Base-by-base conservation (phyloP, 2,888 invertebrate genomes). In the Hirtodrosophila confusa region DNA sequence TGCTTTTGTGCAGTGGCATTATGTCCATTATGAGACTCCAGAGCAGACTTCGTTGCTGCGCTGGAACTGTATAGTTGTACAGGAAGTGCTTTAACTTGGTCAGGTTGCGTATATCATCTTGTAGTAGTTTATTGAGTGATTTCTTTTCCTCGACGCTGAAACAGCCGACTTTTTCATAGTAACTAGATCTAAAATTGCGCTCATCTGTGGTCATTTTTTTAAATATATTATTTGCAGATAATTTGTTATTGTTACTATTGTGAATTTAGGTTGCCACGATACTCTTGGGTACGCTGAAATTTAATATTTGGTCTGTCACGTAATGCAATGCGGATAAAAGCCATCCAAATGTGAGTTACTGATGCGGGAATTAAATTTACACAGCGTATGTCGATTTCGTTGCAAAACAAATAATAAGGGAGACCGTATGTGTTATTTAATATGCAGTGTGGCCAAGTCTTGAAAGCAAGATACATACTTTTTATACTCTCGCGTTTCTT, bases 111-210 rank as follows among this genome's bases (percentile, higher is more conserved):
- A 88, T 95, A 86, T 95, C 96, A 76, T 98, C 97, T 88, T 97
- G 97, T 83, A 98, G 92, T 9, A 98, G 92, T 86, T 97, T 97
- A 92, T 98, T 97, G 40, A 98, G 92, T 0, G 97, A 97, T 92
- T 96, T 97, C 90, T 97, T 97, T 88, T 97, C 97, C 91, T 97
- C 97, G 0, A 97, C 96, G 78, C 96, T 96, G 72, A 96, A 94
- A 91, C 97, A 97, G 36, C 97, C 97, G 9, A 97, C 97, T 92
- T 96, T 96, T 91, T 96, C 96, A 83, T 96, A 96, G 88, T 96
- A 96, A 3, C 95, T 94, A 0, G 96, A 96, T 35, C 96, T 94
- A 91, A 96, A 96, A 92, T 96, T 96, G 72, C 96, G 92, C 89
- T 96, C 95, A 88, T 96, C 96, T 10, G 94, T 92, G 91, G 92